A percentile compares a stretch with the other conserved stretches of the same genome.
Evolutionary conservation across 2,888 invertebrate genomes (phyloP).

Genomic region (Oligia strigilis): DNA sequence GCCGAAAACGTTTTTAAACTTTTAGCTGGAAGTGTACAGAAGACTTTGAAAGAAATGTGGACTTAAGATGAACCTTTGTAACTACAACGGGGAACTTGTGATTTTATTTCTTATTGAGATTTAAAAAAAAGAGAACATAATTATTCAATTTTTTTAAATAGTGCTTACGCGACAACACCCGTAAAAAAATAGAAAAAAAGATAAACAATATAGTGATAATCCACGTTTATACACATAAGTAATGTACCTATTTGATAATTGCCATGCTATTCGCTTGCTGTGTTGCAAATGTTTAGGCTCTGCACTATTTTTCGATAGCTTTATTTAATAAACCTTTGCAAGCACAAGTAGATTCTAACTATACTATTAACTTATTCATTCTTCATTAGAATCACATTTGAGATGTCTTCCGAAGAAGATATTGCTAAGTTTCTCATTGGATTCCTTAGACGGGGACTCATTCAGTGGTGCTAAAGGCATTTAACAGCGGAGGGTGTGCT

Average conservation of each 20-base stretch:
- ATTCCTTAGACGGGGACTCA: constrained; percentile 76
- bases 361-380: constrained; percentile 74
- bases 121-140: background rate
- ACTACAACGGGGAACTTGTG: constrained; percentile 21
- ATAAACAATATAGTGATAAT: background rate
- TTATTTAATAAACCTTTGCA: constrained; percentile 15
- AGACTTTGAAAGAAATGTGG: constrained; percentile 59
- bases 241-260: background rate
- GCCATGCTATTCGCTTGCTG: background rate
- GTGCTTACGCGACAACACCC: background rate
- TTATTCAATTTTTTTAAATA: background rate
- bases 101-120: constrained; percentile 1
- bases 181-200: background rate
- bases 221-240: background rate
- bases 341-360: constrained; percentile 68
- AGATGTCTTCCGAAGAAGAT: constrained; percentile 74
- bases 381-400: constrained; percentile 78
- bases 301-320: background rate
- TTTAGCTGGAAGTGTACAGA: constrained; percentile 61
- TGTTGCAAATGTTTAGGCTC: background rate
- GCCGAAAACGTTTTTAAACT: constrained; percentile 74
- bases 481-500: constrained; percentile 82
- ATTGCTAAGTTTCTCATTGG: constrained; percentile 78
- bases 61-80: constrained; percentile 15
- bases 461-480: constrained; percentile 81